Evolutionary conservation across 2,888 invertebrate genomes (phyloP), one percentile per base, ranked within the genome.

Genomic region (Zhengitettix transpicula): DNA sequence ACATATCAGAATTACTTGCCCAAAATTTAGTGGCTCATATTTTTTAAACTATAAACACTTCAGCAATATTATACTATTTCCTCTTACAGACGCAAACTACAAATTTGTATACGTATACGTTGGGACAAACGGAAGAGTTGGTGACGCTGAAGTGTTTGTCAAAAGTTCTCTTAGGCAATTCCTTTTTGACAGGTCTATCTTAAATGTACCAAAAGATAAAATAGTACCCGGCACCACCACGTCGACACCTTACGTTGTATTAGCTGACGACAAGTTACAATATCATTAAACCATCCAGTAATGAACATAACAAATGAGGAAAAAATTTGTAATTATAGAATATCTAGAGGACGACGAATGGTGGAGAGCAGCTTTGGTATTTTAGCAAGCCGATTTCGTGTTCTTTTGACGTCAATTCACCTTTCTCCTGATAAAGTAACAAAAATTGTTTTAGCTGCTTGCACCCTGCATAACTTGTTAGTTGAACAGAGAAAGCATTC

Each of bases 101-200:
- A 63, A 61, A 57, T 67, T 66, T 53, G 59, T 61, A 42, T 62
- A 61, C 42, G 56, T 66, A n/a, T 64, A 67, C 60, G 57, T 67
- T 15, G 66, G 67, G 55, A 62, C 65, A 12, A 64, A 66, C 62
- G 66, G 67, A 41, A 47, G 63, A 40, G 58, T 60, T 16, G 57
- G 62, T 58, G 66, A 67, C 58, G 60, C 60, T 51, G 63, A 60
- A n/a, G 62, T 67, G 11, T 63, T 53, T 42, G 58, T n/a, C 17
- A 57, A 62, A 17, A 61, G 61, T 52, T 42, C 15, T 17, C 42
- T 62, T 8, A 51, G 52, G 11, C 10, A 51, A 14, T 58, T 58
- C 15, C 56, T 56, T 9, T 58, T 51, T 17, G 52, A 59, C 42
- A 57, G n/a, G 17, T 54, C 58, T 44, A 47, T 61, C 52, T 51